phyloP scores from a whole-genome alignment of 2,888 invertebrate species.

The Agrochola macilenta region DNA sequence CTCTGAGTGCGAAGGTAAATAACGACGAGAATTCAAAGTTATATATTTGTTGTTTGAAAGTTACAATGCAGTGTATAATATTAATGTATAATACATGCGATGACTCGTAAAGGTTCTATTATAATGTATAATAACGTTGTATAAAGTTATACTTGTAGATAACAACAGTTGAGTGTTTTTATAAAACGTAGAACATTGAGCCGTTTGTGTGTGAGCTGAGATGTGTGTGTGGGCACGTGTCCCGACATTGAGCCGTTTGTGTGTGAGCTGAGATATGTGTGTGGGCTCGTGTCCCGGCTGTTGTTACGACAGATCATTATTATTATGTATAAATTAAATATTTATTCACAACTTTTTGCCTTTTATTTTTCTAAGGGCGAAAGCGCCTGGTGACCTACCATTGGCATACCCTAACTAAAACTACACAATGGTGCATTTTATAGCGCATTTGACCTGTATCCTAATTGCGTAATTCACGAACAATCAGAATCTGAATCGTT shows the following conservation, averaged over 20 bases:
- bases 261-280: constrained; percentile 1
- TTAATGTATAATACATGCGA: constrained; percentile 15
- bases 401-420: no score
- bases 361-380: neutral
- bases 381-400: neutral
- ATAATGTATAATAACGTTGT: constrained; percentile 15
- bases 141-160: constrained; percentile 28
- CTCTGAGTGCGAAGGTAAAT: neutral
- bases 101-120: constrained; percentile 5
- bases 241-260: constrained; percentile 1
- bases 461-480: no score
- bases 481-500: no score
- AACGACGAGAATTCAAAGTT: neutral
- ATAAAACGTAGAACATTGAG: constrained; percentile 31
- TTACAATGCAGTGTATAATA: constrained; percentile 3
- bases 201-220: neutral
- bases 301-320: constrained; percentile 62
- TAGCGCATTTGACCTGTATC: no score
- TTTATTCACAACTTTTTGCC: constrained; percentile 67
- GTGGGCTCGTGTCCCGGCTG: constrained; percentile 33
- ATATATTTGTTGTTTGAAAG: neutral
- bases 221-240: constrained; percentile 2
- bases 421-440: no score
- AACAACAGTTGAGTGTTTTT: constrained; percentile 28
- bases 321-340: constrained; percentile 73